These are phyloP conservation scores for Plestiodon gilberti DNA, from an alignment of 2,113 vertebrate genomes.

Conservation along the genomic window DNA sequence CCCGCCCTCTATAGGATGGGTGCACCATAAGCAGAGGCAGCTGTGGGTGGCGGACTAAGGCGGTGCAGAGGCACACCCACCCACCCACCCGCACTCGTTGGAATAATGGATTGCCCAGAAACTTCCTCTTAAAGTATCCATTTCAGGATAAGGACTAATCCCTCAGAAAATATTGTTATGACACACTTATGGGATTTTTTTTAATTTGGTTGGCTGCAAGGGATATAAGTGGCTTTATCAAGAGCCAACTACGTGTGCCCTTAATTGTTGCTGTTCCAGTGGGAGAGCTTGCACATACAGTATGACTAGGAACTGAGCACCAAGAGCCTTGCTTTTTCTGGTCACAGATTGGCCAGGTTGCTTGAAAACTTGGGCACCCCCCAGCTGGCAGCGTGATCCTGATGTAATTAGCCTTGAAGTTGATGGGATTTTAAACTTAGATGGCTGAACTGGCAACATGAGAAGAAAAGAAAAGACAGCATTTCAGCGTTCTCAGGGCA, in stretches of 20 bases:
- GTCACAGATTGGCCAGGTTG: fast-evolving
- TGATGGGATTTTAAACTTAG: neutral
- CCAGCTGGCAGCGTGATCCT: neutral
- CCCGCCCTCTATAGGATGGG: too few relatives aligned
- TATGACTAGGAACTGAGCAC: neutral
- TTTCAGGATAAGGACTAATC: neutral
- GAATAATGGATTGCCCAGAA: neutral
- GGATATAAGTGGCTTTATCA: fast-evolving
- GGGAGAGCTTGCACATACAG: neutral
- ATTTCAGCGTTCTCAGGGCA: neutral
- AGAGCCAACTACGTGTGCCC: fast-evolving
- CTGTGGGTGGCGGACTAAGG: too few relatives aligned
- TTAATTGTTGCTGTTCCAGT: neutral
- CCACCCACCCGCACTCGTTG: neutral
- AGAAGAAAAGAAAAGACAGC: conserved; percentile 3
- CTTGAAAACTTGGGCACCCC: neutral
- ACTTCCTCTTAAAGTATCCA: neutral
- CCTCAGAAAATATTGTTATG: neutral
- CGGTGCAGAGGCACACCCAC: too few relatives aligned
- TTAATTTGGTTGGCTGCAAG: neutral
- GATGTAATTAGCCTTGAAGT: fast-evolving
- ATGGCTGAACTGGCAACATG: neutral
- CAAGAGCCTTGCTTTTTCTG: neutral
- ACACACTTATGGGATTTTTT: neutral
- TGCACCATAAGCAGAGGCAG: too few relatives aligned